These are phyloP conservation scores for Bradypodion pumilum DNA, from an alignment of 2,797 vertebrate species.

Conservation along the genomic window DNA sequence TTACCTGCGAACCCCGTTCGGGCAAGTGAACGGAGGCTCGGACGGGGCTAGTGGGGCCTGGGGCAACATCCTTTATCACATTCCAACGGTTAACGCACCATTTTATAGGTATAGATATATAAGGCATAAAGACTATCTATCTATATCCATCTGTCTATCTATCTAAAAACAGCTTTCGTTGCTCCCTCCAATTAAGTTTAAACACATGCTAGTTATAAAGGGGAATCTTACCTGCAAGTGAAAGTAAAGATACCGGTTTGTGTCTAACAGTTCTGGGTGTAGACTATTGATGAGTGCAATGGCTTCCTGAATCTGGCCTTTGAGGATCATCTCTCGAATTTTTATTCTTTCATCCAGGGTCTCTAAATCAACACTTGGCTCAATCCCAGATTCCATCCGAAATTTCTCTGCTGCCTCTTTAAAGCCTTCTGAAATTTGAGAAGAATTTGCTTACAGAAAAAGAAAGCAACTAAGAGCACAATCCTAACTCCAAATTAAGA, in stretches of 20 bases:
- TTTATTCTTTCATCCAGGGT: constrained; percentile 97
- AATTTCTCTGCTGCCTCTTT: constrained; percentile 99
- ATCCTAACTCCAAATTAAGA: too few species aligned
- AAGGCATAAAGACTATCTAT: too few species aligned
- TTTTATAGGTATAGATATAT: too few species aligned
- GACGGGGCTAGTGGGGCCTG: too few species aligned
- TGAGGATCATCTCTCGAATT: constrained; percentile 97
- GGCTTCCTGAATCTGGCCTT: constrained; percentile 97
- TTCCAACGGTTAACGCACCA: too few species aligned
- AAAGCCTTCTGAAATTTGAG: constrained; percentile 87
- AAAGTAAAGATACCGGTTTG: constrained; percentile 97
- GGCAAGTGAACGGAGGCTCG: too few species aligned
- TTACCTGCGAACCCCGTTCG: too few species aligned
- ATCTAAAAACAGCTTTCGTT: background rate
- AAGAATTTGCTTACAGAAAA: background rate
- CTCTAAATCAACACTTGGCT: constrained; percentile 95
- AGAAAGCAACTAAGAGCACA: too few species aligned
- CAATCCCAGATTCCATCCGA: constrained; percentile 97
- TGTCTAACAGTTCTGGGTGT: constrained; percentile 95
- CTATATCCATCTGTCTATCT: too few species aligned
- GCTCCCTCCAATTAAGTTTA: background rate
- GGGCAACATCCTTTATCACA: too few species aligned
- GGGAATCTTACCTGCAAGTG: constrained; percentile 87
- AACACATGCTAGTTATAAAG: background rate
- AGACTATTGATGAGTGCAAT: constrained; percentile 96